Percentiles rank a stretch among this genome's conserved stretches.
Evolutionary conservation across 2,797 vertebrate genomes (phyloP).

Genomic region (Amblyraja radiata): DNA sequence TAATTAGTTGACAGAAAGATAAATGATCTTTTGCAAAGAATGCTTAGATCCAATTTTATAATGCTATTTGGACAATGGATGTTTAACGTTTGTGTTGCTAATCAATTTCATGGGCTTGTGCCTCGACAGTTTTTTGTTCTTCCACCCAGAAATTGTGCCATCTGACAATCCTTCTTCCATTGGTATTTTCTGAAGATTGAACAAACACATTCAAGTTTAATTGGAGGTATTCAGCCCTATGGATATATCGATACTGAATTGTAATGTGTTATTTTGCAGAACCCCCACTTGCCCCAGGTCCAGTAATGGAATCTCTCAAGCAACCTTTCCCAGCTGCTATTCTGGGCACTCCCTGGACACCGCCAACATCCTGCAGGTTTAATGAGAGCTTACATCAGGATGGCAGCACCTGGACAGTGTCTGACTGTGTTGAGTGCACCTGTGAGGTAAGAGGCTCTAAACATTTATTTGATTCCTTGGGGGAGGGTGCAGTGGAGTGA

Average conservation of each 20-base stretch:
- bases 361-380: slow-evolving; percentile 50
- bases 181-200: background rate
- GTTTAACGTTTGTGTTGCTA: background rate
- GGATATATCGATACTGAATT: background rate
- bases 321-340: slow-evolving; percentile 48
- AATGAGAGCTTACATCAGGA: slow-evolving; percentile 43
- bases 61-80: background rate
- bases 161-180: background rate
- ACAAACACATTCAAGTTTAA: background rate
- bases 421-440: slow-evolving; percentile 49
- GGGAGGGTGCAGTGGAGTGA: too few relatives aligned
- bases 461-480: background rate
- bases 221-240: background rate
- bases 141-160: background rate
- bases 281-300: slow-evolving; percentile 48
- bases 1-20: background rate
- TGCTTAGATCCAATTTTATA: background rate
- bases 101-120: too few relatives aligned
- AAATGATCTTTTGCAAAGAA: background rate
- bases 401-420: slow-evolving; percentile 51
- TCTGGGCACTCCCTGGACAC: slow-evolving; percentile 47
- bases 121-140: background rate
- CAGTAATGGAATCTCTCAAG: slow-evolving; percentile 58
- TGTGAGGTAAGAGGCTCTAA: slow-evolving; percentile 43
- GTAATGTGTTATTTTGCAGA: slow-evolving; percentile 45